phyloP scores from a whole-genome alignment of 2,797 vertebrate species.

The Gastrophryne carolinensis region DNA sequence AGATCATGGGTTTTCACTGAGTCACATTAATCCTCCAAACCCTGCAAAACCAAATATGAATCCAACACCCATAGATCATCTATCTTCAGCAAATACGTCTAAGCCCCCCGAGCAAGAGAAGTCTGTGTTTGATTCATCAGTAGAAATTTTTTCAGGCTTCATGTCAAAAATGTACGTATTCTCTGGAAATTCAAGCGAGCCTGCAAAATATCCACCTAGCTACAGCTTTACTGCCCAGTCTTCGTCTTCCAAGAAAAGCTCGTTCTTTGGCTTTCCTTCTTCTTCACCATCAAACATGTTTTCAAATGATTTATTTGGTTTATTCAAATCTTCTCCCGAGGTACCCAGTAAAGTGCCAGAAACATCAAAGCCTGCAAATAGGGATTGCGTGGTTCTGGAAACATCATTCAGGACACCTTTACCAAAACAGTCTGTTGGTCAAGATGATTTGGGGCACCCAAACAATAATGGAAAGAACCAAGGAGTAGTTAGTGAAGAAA shows the following conservation, averaged over 20 bases:
- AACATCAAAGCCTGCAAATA: not conserved
- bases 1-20: slow-evolving; percentile 43
- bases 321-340: slow-evolving; percentile 73
- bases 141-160: slow-evolving; percentile 84
- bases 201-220: slow-evolving; percentile 77
- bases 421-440: not conserved
- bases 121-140: slow-evolving; percentile 72
- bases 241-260: slow-evolving; percentile 75
- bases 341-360: slow-evolving; percentile 52
- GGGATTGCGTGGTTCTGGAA: not conserved
- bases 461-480: not conserved
- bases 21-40: slow-evolving; percentile 25
- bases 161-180: slow-evolving; percentile 84
- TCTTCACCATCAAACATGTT: slow-evolving; percentile 68
- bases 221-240: slow-evolving; percentile 80
- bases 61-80: slow-evolving; percentile 34
- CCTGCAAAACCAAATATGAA: slow-evolving; percentile 24
- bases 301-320: slow-evolving; percentile 78
- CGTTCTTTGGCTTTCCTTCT: slow-evolving; percentile 74
- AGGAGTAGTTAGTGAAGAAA: not conserved
- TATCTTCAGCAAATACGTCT: slow-evolving; percentile 58
- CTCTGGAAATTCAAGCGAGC: slow-evolving; percentile 64
- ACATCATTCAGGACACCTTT: not conserved
- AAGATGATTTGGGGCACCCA: not conserved
- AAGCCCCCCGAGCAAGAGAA: slow-evolving; percentile 70